A percentile compares a stretch with the other conserved stretches of the same genome.
These are phyloP conservation scores for Drosophila bipectinata DNA, from an alignment of 1,140 invertebrate genomes.

Conservation along the genomic window DNA sequence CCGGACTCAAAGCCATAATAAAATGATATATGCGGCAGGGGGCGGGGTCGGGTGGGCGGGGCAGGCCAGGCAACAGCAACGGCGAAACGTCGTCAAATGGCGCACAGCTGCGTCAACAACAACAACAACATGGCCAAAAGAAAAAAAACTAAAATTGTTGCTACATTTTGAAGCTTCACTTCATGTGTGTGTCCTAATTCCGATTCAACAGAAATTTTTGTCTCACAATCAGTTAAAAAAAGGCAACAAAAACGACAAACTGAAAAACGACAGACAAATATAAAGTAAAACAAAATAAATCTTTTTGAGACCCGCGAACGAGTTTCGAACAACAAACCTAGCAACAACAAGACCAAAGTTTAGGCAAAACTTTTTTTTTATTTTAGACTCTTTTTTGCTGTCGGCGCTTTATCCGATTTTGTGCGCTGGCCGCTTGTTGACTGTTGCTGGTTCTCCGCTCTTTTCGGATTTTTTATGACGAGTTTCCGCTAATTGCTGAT, in stretches of 20 bases:
- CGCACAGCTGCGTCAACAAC: constrained; percentile 70
- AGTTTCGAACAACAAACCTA: constrained; percentile 63
- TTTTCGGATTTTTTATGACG: constrained; percentile 68
- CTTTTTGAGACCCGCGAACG: constrained; percentile 72
- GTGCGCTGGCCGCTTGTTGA: constrained; percentile 45
- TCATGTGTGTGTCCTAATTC: constrained; percentile 78
- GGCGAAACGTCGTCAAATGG: constrained; percentile 68
- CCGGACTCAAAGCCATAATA: constrained; percentile 20
- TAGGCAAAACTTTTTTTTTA: constrained; percentile 62
- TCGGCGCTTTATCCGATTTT: constrained; percentile 80
- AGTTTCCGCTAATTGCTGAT: constrained; percentile 82
- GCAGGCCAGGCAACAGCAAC: constrained; percentile 35
- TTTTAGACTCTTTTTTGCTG: constrained; percentile 35
- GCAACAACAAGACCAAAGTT: constrained; percentile 48
- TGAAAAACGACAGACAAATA: constrained; percentile 25
- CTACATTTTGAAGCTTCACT: constrained; percentile 67
- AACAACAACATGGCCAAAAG: constrained; percentile 37
- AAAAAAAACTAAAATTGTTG: constrained; percentile 43
- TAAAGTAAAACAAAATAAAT: constrained; percentile 78
- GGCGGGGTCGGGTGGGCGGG: constrained; percentile 27
- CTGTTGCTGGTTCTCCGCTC: constrained; percentile 14
- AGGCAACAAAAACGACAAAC: constrained; percentile 7
- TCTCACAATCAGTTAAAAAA: constrained; percentile 72
- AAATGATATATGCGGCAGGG: constrained; percentile 38
- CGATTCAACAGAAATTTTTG: constrained; percentile 81